Percentiles rank a stretch among this genome's conserved stretches.
These are phyloP conservation scores for Anser brachyrhynchus DNA, from an alignment of 2,113 vertebrate genomes.

Conservation along the genomic window DNA sequence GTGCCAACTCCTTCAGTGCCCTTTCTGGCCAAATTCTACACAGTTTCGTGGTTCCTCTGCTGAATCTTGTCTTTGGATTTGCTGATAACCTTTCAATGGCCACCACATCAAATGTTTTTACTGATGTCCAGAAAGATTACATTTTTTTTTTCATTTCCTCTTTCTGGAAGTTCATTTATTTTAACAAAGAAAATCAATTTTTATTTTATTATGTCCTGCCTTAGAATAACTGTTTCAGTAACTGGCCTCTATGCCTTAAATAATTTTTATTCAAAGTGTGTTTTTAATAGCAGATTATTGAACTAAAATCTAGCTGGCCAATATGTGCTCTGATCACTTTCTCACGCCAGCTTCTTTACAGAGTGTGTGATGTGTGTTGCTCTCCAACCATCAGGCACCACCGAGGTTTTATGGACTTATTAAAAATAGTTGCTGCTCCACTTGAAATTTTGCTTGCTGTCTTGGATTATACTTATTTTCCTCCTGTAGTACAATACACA, in stretches of 20 bases:
- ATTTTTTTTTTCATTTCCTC: neutral
- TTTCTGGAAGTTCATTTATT: neutral
- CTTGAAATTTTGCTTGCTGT: neutral
- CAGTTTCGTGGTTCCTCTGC: neutral
- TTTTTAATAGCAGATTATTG: neutral
- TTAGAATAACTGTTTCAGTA: neutral
- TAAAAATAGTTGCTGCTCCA: neutral
- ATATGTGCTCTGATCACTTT: neutral
- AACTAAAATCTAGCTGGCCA: neutral
- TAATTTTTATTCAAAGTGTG: neutral
- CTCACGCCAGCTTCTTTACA: neutral
- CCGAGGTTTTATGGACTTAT: neutral
- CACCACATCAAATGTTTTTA: neutral
- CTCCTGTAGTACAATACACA: neutral
- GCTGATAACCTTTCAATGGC: neutral
- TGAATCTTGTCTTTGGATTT: neutral
- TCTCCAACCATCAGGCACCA: neutral
- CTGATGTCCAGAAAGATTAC: neutral
- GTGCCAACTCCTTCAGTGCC: neutral
- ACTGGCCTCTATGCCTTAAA: neutral
- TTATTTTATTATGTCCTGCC: neutral
- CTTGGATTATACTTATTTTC: neutral
- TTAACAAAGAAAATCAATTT: neutral
- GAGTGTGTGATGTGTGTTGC: neutral
- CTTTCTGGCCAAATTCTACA: neutral